Evolutionary conservation across 2,888 invertebrate genomes (phyloP).

Genomic region (Mythimna ferrago): DNA sequence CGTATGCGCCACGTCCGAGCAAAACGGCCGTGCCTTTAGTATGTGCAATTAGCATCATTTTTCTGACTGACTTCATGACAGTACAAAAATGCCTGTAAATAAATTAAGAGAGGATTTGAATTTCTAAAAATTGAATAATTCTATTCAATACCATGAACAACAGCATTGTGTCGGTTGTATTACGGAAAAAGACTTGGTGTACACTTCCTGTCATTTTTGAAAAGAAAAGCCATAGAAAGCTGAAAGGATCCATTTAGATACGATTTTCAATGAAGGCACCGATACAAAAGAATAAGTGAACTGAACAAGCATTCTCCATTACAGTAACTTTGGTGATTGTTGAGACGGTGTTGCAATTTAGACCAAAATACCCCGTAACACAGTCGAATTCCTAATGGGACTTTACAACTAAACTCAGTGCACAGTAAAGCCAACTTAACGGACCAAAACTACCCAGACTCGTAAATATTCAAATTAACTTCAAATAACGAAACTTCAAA

Average conservation of each 20-base stretch:
- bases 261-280: background rate
- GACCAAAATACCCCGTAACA: background rate
- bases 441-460: constrained; percentile 8
- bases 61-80: too few relatives aligned
- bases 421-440: constrained; percentile 6
- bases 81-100: too few relatives aligned
- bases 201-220: background rate
- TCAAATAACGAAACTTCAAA: background rate
- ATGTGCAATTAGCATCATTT: too few relatives aligned
- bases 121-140: too few relatives aligned
- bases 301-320: constrained; percentile 26
- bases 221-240: background rate
- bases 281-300: background rate
- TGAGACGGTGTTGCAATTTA: background rate
- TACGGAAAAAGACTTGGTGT: too few relatives aligned
- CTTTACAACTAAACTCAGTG: background rate
- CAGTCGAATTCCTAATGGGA: constrained; percentile 4
- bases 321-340: background rate
- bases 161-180: too few relatives aligned
- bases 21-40: too few relatives aligned
- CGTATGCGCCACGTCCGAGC: too few relatives aligned
- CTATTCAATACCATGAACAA: too few relatives aligned
- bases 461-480: constrained; percentile 31
- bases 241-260: background rate
- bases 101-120: too few relatives aligned